phyloP scores from a whole-genome alignment of 2,888 invertebrate genomes.

The Drosophila prostipennis region DNA sequence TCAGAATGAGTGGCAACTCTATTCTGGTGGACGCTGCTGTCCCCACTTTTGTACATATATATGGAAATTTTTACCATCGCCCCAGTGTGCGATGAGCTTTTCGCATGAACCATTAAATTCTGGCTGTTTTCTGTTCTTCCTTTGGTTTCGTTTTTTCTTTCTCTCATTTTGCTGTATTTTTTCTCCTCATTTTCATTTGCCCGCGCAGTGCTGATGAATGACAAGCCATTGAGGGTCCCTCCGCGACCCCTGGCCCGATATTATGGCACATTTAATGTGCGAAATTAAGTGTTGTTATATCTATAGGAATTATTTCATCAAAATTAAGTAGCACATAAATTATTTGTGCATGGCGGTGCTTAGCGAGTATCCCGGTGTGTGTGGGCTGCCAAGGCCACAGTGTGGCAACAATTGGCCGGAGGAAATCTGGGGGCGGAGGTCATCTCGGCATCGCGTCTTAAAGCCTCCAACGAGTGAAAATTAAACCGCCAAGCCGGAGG shows the following conservation, averaged over 20 bases:
- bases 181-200: constrained; percentile 64
- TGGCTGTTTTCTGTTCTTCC: constrained; percentile 25
- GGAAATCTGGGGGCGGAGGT: constrained; percentile 20
- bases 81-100: constrained; percentile 47
- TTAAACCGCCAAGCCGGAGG: constrained; percentile 40
- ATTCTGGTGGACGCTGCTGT: constrained; percentile 5
- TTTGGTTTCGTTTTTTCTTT: constrained; percentile 27
- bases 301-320: constrained; percentile 74
- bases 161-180: constrained; percentile 25
- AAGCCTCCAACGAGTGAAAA: constrained; percentile 15
- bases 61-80: constrained; percentile 22
- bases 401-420: constrained; percentile 41
- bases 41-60: not conserved
- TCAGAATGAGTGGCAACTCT: not conserved
- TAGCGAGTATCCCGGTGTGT: constrained; percentile 15
- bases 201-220: constrained; percentile 68
- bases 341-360: constrained; percentile 52
- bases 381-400: constrained; percentile 47
- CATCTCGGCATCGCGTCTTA: constrained; percentile 3
- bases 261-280: constrained; percentile 76
- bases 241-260: constrained; percentile 25
- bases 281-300: constrained; percentile 77
- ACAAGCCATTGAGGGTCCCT: constrained; percentile 62
- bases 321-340: constrained; percentile 75
- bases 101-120: constrained; percentile 71